Evolutionary conservation across 1,140 invertebrate genomes (phyloP), one percentile per base, ranked within the genome.

Genomic region (Mamestra configurata): DNA sequence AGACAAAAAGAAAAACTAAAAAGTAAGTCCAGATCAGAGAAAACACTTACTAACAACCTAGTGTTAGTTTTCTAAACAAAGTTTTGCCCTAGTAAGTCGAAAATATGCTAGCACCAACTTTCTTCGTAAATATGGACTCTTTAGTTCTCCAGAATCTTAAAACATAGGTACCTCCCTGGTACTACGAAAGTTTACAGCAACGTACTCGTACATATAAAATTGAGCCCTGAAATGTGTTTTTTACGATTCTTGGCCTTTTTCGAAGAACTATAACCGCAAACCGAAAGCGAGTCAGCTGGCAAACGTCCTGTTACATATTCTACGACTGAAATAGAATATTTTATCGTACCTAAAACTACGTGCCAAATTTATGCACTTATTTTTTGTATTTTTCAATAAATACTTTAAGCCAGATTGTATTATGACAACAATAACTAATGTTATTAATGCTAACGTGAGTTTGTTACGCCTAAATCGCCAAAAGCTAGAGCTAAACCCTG

Each of bases 181-280:
- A 49, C 1, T n/a, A 55, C 13, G 22, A 24, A 55, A 8, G 8
- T 61, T 61, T 61, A 61, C 57, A 61, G 27, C 24, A 35, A 13
- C 51, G 18, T 15, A 18, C 27, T 5, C 51, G 18, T 15, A 18
- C 27, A 55, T 10, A 55, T 35, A 31, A 35, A 35, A 61, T 35
- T n/a, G 15, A 61, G 27, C 27, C 24, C 31, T 61, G 8, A 61
- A 61, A 35, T 61, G 6, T 61, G 6, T 5, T 18, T 61, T 61
- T 61, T 61, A 61, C 57, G 57, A 61, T 61, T 61, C 57, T 35
- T 27, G 57, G 27, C 15, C 57, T 61, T 15, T 55, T 61, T 61
- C 24, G 27, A 35, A 35, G 27, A 61, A 61, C 15, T 61, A 61
- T 35, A 61, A 61, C 57, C 27, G 24, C 24, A 61, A 61, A 35